A percentile compares a stretch with the other conserved stretches of the same genome.
These are phyloP conservation scores for Alligator sinensis DNA, from an alignment of 2,113 vertebrate genomes.

Conservation along the genomic window DNA sequence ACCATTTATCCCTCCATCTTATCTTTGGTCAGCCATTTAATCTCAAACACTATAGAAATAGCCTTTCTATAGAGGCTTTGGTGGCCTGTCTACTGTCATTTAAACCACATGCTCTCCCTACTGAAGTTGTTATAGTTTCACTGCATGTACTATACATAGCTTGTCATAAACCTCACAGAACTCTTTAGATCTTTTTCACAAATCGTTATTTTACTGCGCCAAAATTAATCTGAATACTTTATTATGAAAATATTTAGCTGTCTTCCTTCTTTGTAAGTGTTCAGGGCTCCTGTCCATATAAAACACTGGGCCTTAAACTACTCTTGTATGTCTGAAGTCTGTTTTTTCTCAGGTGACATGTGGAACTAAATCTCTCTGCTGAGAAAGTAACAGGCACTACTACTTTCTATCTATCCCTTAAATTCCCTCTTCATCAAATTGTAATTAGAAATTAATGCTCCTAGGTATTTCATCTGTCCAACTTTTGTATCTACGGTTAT, in stretches of 20 bases:
- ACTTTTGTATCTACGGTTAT: constrained; percentile 64
- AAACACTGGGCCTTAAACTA: neutral
- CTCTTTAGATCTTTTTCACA: neutral
- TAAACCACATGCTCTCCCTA: neutral
- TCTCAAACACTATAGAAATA: too few species aligned
- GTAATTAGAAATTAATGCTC: constrained; percentile 64
- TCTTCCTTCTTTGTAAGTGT: neutral
- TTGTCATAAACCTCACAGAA: neutral
- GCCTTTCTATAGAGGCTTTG: too few species aligned
- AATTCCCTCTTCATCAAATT: constrained; percentile 56
- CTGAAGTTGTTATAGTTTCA: neutral
- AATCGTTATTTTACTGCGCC: neutral
- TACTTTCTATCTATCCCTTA: constrained; percentile 5
- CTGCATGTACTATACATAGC: neutral
- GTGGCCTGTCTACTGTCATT: neutral
- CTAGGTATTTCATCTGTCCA: constrained; percentile 67
- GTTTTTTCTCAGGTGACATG: neutral
- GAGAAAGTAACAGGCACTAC: constrained; percentile 37
- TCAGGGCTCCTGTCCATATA: constrained; percentile 16
- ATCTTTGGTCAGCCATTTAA: too few species aligned
- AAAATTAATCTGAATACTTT: neutral
- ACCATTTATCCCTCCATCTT: too few species aligned
- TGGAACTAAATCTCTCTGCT: constrained; percentile 17
- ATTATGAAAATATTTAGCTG: neutral
- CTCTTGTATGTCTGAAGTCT: neutral